Conservation (phyloP, 2,113 vertebrate species). For the Plecotus auritus region DNA sequence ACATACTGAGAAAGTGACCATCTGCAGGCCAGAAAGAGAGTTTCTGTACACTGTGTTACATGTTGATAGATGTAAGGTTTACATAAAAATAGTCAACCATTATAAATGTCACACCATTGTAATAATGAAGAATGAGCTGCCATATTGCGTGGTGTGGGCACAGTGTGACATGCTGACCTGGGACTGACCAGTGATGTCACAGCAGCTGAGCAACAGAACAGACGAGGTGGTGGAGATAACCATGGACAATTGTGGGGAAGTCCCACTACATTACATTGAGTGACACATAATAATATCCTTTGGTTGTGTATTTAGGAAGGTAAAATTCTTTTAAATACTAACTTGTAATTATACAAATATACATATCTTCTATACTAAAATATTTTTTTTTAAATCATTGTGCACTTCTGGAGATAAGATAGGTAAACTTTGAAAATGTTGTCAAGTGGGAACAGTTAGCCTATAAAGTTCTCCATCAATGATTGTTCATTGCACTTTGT, state of each 20-base stretch:
- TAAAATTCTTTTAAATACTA: background rate
- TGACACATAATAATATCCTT: background rate
- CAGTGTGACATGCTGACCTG: background rate
- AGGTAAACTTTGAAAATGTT: background rate
- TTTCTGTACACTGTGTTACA: background rate
- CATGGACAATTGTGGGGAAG: background rate
- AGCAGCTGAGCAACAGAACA: background rate
- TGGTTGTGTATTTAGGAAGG: background rate
- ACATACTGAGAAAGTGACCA: background rate
- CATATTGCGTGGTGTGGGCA: background rate
- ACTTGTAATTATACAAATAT: background rate
- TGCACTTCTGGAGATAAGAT: background rate
- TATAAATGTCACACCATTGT: background rate
- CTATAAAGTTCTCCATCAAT: background rate
- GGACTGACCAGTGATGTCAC: background rate
- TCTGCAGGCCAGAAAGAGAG: background rate
- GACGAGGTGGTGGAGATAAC: background rate
- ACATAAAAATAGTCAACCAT: background rate
- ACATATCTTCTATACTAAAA: background rate
- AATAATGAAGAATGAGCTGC: background rate
- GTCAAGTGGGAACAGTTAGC: background rate
- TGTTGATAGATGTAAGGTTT: background rate
- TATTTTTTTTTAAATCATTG: background rate
- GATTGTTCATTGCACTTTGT: background rate
- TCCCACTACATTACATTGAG: rapidly evolving